A percentile compares a stretch with the other conserved stretches of the same genome.
phyloP scores from a whole-genome alignment of 1,140 invertebrate genomes.

The Drosophila erecta region DNA sequence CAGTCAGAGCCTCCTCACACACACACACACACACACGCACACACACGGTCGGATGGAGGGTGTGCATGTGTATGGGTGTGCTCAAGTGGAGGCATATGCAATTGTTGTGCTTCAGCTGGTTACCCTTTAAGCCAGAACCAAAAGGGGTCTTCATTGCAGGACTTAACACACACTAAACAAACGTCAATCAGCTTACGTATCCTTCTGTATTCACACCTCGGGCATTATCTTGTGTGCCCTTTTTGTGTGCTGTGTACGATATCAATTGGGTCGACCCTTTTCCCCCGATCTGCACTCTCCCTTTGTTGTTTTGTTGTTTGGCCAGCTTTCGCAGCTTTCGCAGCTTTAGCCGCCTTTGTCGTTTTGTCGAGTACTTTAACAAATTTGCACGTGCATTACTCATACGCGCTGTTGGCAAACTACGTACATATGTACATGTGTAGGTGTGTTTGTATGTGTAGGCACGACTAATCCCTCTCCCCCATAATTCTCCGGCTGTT shows the following conservation, averaged over 20 bases:
- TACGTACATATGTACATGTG: slow-evolving; percentile 17
- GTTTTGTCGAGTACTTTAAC: slow-evolving; percentile 63
- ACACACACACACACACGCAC: slow-evolving; percentile 21
- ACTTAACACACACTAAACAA: slow-evolving; percentile 46
- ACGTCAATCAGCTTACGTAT: slow-evolving; percentile 43
- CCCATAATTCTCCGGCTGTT: slow-evolving; percentile 6
- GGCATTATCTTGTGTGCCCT: slow-evolving; percentile 22
- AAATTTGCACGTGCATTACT: slow-evolving; percentile 80
- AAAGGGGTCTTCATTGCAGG: slow-evolving; percentile 35
- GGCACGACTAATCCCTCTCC: slow-evolving; percentile 21
- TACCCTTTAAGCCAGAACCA: slow-evolving; percentile 36
- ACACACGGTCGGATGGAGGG: neutral
- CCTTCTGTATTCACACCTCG: slow-evolving; percentile 3
- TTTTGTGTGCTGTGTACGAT: slow-evolving; percentile 2
- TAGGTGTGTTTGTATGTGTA: neutral
- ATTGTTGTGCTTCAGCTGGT: slow-evolving; percentile 62
- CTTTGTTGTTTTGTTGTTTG: slow-evolving; percentile 35
- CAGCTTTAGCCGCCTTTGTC: slow-evolving; percentile 36
- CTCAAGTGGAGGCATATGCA: slow-evolving; percentile 40
- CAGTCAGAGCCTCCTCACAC: slow-evolving; percentile 40
- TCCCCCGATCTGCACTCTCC: neutral
- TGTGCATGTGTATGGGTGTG: slow-evolving; percentile 14
- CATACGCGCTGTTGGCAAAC: slow-evolving; percentile 68
- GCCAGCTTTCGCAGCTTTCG: slow-evolving; percentile 4
- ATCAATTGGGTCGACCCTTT: slow-evolving; percentile 24